Base-by-base conservation (phyloP, 2,113 vertebrate species). In the Upupa epops region DNA sequence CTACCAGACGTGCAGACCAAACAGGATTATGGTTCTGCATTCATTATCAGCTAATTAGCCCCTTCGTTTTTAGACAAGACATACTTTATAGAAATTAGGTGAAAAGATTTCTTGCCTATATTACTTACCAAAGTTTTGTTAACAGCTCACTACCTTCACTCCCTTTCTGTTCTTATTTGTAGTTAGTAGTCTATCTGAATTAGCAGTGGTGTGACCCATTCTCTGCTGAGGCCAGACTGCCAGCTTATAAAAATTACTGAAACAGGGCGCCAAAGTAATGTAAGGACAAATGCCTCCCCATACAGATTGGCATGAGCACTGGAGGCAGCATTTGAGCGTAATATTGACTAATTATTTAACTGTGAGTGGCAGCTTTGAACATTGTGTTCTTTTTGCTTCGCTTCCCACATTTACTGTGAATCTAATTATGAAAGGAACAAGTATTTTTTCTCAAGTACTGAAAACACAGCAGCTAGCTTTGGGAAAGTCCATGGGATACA, bases 301-400 rank as follows among this genome's bases (percentile, higher is more conserved):
- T 91, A 93, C 92, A 84, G 83, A 95, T 94, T 92, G 90, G 92
- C 93, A 88, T 42, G 89, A 94, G 89, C 91, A 83, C 90, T 61
- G 65, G 65, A 89, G 82, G 93, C 93, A 84, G 84, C 74, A 66
- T 95, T 95, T 94, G 78, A 95, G 92, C 86, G 54, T 96, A 95
- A 94, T 96, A 95, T 96, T 94, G 88, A 96, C 96, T 97, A 96
- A 97, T 97, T 96, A 96, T 97, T 97, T 97, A 96, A 94, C 95
- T 58, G 46, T 96, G 97, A 97, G 94, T 97, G 96, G 93, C 96
- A 97, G 95, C 84, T 95, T 85, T 96, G 96, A 96, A 97, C 96
- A 96, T 95, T 95, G 95, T 96, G 93, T 93, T 96, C 95, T 96
- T 96, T 96, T 97, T 96, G 95, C 94, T 94, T 97, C 92, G 12